A percentile compares a stretch with the other conserved stretches of the same genome.
phyloP scores from a whole-genome alignment of 2,888 invertebrate species.

The Allacma fusca region DNA sequence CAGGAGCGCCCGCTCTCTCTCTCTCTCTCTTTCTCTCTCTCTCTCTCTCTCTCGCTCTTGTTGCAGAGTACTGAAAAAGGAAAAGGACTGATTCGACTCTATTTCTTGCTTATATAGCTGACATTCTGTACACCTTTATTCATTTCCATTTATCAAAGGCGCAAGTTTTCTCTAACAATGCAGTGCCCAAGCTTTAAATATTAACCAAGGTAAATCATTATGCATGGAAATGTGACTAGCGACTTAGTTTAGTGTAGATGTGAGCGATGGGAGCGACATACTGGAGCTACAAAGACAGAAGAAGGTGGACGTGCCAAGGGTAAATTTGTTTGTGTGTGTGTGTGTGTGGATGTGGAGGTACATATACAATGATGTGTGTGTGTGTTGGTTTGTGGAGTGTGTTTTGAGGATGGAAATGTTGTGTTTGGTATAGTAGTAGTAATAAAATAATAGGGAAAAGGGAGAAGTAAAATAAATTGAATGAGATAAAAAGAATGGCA shows the following conservation, averaged over 20 bases:
- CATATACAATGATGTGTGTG: neutral
- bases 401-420: neutral
- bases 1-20: conserved; percentile 34
- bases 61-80: neutral
- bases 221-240: conserved; percentile 54
- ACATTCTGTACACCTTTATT: conserved; percentile 40
- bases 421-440: neutral
- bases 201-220: conserved; percentile 48
- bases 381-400: neutral
- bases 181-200: conserved; percentile 50
- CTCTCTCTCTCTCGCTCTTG: neutral
- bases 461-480: conserved; percentile 19
- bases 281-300: conserved; percentile 43
- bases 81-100: conserved; percentile 13
- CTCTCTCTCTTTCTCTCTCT: conserved; percentile 20
- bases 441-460: neutral
- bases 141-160: conserved; percentile 35
- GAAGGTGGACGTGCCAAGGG: conserved; percentile 33
- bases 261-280: conserved; percentile 43
- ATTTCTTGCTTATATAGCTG: conserved; percentile 29
- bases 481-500: conserved; percentile 30
- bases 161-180: conserved; percentile 43
- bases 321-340: neutral
- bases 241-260: conserved; percentile 46
- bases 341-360: neutral